phyloP scores from a whole-genome alignment of 1,140 invertebrate genomes.

The Acromyrmex heyeri region DNA sequence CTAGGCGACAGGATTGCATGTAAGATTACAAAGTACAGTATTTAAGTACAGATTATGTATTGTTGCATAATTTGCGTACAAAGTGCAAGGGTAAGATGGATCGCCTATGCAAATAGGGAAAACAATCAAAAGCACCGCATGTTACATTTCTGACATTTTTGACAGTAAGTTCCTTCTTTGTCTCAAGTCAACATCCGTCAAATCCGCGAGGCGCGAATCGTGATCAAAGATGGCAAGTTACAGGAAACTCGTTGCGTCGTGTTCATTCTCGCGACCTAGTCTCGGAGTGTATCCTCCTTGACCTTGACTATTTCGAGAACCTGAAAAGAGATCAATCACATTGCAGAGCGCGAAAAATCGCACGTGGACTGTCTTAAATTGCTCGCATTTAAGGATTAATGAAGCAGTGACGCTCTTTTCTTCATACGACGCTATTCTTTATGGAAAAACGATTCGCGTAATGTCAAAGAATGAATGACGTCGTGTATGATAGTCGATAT shows the following conservation, averaged over 20 bases:
- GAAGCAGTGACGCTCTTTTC: not conserved
- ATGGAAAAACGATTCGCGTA: slow-evolving; percentile 24
- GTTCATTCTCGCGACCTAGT: slow-evolving; percentile 67
- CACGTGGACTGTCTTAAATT: slow-evolving; percentile 37
- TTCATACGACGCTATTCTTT: not conserved
- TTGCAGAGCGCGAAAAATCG: not conserved
- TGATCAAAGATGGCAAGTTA: slow-evolving; percentile 24
- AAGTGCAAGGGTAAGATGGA: slow-evolving; percentile 44
- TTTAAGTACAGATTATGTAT: slow-evolving; percentile 42
- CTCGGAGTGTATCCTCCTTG: slow-evolving; percentile 67
- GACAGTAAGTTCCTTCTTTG: slow-evolving; percentile 17
- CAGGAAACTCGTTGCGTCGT: slow-evolving; percentile 34
- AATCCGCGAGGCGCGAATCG: slow-evolving; percentile 7
- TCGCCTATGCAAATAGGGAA: slow-evolving; percentile 34
- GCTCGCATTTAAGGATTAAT: slow-evolving; percentile 40
- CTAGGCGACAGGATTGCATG: slow-evolving; percentile 23
- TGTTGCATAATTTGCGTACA: slow-evolving; percentile 35
- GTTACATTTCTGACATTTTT: slow-evolving; percentile 22
- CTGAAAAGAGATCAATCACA: slow-evolving; percentile 62
- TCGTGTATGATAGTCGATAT: slow-evolving; percentile 19
- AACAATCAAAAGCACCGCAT: slow-evolving; percentile 23
- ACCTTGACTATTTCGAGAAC: slow-evolving; percentile 63
- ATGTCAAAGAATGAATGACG: slow-evolving; percentile 21
- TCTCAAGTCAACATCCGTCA: not conserved
- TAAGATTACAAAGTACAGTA: slow-evolving; percentile 33